phyloP scores from a whole-genome alignment of 1,140 invertebrate genomes.

The Mesaphorura yosii region DNA sequence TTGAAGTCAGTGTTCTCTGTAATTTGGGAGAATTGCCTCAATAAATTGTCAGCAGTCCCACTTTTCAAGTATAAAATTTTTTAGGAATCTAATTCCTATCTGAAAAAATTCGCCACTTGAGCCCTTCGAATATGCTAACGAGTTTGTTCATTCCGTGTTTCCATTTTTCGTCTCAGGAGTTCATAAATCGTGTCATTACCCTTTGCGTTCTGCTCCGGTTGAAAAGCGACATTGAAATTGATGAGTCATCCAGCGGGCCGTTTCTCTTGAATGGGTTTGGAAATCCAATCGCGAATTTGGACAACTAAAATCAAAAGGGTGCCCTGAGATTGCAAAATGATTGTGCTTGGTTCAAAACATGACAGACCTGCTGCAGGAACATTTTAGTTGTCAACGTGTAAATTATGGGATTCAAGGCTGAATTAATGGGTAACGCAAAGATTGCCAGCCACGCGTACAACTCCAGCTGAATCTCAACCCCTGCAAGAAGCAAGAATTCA shows the following conservation, averaged over 20 bases:
- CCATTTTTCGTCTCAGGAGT: too few relatives aligned
- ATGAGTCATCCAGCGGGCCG: conserved; percentile 14
- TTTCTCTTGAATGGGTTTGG: conserved; percentile 6
- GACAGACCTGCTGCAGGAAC: conserved; percentile 42
- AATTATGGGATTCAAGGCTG: conserved; percentile 55
- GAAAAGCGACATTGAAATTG: conserved; percentile 14
- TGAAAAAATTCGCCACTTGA: too few relatives aligned
- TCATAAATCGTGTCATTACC: too few relatives aligned
- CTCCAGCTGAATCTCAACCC: conserved; percentile 38
- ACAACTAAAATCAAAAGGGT: conserved; percentile 7
- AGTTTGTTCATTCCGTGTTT: too few relatives aligned
- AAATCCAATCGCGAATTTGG: conserved; percentile 15
- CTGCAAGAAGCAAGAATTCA: conserved; percentile 31
- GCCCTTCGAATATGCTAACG: too few relatives aligned
- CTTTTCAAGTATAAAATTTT: too few relatives aligned
- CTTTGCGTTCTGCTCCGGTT: conserved; percentile 13
- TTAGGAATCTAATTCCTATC: too few relatives aligned
- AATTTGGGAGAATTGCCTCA: too few relatives aligned
- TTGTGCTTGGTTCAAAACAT: neutral
- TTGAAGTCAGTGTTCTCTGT: too few relatives aligned
- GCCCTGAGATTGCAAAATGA: neutral
- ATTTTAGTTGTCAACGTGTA: conserved; percentile 54
- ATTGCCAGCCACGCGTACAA: conserved; percentile 56
- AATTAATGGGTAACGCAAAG: conserved; percentile 56
- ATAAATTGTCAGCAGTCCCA: too few relatives aligned